Base-by-base conservation (phyloP, 2,888 invertebrate genomes). In the Atethmia centrago region DNA sequence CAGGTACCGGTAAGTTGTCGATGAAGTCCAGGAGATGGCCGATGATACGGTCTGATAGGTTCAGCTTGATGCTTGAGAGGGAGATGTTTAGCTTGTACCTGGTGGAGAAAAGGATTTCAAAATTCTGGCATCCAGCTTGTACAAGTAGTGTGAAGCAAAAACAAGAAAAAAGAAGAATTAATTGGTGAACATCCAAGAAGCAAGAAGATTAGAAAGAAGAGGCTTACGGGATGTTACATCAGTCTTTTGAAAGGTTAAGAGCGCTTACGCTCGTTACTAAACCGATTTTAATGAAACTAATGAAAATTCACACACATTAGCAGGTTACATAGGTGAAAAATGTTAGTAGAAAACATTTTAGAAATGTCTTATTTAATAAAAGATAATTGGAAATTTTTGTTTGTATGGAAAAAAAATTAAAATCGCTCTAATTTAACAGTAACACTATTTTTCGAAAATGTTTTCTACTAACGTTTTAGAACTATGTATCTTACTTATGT, bases 21-120 rank as follows among this genome's bases (percentile, higher is more conserved):
- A 88, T 86, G 91, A 98, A 98, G 84, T 97, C 97, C 76, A 98
- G 94, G 5, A 98, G 93, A 47, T 97, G 93, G 40, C 97, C 96
- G 47, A 98, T 96, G 90, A 97, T 97, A 66, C 97, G 97, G 89
- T 98, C 98, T 0, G 98, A 98, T 51, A 98, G 93, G 92, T 98
- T 98, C 51, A 98, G 91, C 87, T 98, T 98, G 58, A 98, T 89
- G 79, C 97, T 97, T 36, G 98, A 97, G 40, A 98, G 94, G 0
- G 97, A 97, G 56, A 98, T 96, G 90, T 98, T 98, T 65, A 98
- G 95, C 94, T 98, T 98, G 89, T 98, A 97, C 91, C 98, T 98
- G 93, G 89, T 3, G 21, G 42, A 58, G 40, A n/a, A 25, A 25
- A 31, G 3, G 0, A 19, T 31, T 58, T 56, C 19, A 28, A 56